Evolutionary conservation across 2,888 invertebrate species (phyloP).

Genomic region (Orchesellides sinensis): DNA sequence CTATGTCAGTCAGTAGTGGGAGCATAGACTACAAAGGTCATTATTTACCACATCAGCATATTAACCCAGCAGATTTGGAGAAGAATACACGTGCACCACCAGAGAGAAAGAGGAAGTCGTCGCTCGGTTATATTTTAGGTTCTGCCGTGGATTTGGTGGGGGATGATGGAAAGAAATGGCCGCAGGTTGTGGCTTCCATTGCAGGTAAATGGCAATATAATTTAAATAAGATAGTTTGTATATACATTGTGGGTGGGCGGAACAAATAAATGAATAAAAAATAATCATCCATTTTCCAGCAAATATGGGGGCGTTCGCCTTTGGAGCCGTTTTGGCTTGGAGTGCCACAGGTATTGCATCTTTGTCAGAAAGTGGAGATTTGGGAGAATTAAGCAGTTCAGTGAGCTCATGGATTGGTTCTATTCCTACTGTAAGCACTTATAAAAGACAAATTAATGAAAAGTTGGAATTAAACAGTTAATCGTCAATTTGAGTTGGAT

Average conservation of each 20-base stretch:
- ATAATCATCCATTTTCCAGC: conserved; percentile 48
- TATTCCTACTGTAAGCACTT: conserved; percentile 75
- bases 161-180: conserved; percentile 57
- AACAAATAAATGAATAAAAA: not conserved
- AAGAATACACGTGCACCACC: not conserved
- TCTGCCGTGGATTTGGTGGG: not conserved
- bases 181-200: conserved; percentile 55
- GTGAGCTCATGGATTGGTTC: conserved; percentile 81
- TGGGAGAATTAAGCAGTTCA: conserved; percentile 77
- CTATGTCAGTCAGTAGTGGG: conserved; percentile 6
- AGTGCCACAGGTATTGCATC: conserved; percentile 57
- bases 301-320: conserved; percentile 72
- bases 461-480: not conserved
- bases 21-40: conserved; percentile 24
- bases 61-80: not conserved
- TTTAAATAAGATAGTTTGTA: not conserved
- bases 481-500: too few relatives aligned
- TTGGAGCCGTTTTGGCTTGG: conserved; percentile 71
- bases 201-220: too few relatives aligned
- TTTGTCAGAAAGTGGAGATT: conserved; percentile 42
- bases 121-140: not conserved
- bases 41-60: not conserved
- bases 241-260: not conserved
- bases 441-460: not conserved
- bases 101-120: not conserved